Evolutionary conservation across 1,140 invertebrate genomes (phyloP).

Genomic region (Berghia stephanieae): DNA sequence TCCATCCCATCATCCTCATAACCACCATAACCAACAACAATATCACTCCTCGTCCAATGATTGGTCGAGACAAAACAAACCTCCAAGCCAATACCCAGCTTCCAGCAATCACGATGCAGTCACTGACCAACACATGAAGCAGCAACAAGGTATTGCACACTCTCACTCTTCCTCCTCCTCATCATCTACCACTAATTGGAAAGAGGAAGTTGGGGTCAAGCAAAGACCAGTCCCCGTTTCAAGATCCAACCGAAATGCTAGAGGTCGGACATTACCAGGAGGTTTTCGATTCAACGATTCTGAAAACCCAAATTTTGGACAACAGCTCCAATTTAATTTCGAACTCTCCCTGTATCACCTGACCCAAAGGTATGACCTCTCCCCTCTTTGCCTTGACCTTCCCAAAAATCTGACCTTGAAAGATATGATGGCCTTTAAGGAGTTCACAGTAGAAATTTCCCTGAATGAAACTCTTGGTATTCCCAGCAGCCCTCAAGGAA

Average conservation of each 20-base stretch:
- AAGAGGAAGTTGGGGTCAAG: no score
- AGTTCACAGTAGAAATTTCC: slow-evolving; percentile 11
- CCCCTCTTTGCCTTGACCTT: slow-evolving; percentile 15
- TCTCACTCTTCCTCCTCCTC: no score
- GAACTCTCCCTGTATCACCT: slow-evolving; percentile 17
- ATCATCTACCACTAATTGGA: no score
- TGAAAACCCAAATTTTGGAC: not conserved
- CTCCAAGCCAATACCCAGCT: no score
- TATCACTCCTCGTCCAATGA: no score
- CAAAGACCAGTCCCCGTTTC: slow-evolving; percentile 6
- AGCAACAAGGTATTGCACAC: no score
- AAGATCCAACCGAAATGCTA: not conserved
- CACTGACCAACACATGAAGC: no score
- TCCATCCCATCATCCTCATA: no score
- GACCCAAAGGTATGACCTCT: slow-evolving; percentile 22
- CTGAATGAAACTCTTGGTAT: not conserved
- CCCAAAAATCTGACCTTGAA: not conserved
- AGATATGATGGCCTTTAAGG: not conserved
- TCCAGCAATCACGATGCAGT: no score
- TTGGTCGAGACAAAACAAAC: no score
- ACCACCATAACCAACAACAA: no score
- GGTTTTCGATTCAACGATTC: slow-evolving; percentile 13
- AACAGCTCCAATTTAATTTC: no score
- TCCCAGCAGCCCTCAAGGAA: not conserved
- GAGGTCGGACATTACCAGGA: slow-evolving; percentile 26